Evolutionary conservation across 2,888 invertebrate species (phyloP), one percentile per base, ranked within the genome.

Genomic region (Polydrusus tereticollis): DNA sequence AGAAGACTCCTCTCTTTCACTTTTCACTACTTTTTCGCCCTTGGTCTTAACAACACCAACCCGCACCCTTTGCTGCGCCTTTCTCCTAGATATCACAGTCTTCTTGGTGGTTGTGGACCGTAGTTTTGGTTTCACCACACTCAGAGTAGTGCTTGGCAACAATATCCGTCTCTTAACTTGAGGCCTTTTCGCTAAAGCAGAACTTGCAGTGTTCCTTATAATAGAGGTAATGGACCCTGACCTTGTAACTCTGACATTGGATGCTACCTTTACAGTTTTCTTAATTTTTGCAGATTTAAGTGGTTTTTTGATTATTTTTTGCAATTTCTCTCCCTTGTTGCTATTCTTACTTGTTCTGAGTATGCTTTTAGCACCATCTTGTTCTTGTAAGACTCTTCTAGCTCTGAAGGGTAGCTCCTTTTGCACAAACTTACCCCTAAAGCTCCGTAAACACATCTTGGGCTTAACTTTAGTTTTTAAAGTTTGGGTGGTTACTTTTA

Each of bases 401-500:
- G 64, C 63, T 14, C 68, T 65, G 43, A 75, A 73, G 36, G 81
- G 81, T 36, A 85, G 76, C 71, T 86, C 85, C 59, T 81, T 82
- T 72, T 85, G 85, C 29, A 85, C 82, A 77, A 85, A 85, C 58
- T 84, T 75, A 2, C 86, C 86, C 52, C 86, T 78, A 64, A 84
- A 85, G 78, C 86, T 87, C 59, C 87, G 79, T 69, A 87, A 81
- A 73, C 87, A 85, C 86, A 86, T 86, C 73, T 83, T 83, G 21
- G 84, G 80, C 66, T 79, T 79, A 0, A 79, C 67, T 75, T 85
- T 86, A 0, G 79, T 79, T 67, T 81, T 85, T 74, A 82, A 80
- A 75, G 80, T 83, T 78, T 82, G 76, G 7, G 82, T 82, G n/a
- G 84, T 83, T 4, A 85, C 84, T 77, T 85, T 84, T 8, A 82